These are phyloP conservation scores for Poicephalus gulielmi DNA, from an alignment of 2,113 vertebrate genomes.

Conservation along the genomic window DNA sequence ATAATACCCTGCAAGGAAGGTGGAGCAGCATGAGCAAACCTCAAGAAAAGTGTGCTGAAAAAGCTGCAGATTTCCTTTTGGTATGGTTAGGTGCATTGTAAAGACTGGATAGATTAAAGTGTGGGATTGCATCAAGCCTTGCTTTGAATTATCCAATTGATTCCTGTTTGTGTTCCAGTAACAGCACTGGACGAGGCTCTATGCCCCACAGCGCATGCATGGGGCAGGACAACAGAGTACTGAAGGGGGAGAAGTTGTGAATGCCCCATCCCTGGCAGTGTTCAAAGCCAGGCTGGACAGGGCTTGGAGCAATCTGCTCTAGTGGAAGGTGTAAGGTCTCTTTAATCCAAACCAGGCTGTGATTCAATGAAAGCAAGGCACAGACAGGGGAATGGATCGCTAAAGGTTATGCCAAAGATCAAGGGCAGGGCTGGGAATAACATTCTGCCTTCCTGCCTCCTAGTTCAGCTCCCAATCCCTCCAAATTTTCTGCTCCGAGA, in stretches of 20 bases:
- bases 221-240: not conserved
- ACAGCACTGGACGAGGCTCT: accelerated
- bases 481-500: not conserved
- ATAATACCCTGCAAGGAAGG: not conserved
- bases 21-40: not conserved
- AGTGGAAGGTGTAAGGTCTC: not conserved
- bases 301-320: not conserved
- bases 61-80: not conserved
- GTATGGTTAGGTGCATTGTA: not conserved
- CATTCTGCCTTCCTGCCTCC: not conserved
- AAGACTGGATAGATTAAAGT: not conserved
- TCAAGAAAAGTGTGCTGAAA: not conserved
- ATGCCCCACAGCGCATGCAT: accelerated
- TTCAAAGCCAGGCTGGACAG: not conserved
- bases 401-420: not conserved
- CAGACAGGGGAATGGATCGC: accelerated
- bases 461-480: not conserved
- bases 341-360: not conserved
- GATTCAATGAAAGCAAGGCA: not conserved
- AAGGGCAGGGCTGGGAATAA: not conserved
- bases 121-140: not conserved
- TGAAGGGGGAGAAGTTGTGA: not conserved
- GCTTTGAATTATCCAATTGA: not conserved
- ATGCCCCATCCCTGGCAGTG: not conserved
- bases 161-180: not conserved